Percentiles rank a stretch among this genome's conserved stretches.
Conservation (phyloP, 2,113 vertebrate species). For the Lepidothrix coronata region DNA sequence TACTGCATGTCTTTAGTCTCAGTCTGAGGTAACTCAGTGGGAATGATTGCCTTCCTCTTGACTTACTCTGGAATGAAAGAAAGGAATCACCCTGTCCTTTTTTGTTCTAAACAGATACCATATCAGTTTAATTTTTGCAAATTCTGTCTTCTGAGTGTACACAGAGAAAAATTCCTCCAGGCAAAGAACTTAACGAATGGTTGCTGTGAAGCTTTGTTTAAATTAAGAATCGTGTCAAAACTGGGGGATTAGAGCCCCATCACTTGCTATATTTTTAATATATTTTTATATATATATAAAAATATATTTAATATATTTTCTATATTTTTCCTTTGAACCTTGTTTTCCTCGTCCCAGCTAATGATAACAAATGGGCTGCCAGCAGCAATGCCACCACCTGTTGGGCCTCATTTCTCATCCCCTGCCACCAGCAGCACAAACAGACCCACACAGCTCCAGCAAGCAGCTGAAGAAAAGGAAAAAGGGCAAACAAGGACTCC, state of each 20-base stretch:
- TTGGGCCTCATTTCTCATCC: background rate
- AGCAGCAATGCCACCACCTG: background rate
- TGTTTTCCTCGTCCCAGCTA: background rate
- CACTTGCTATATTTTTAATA: background rate
- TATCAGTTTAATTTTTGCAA: background rate
- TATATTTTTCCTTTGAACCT: background rate
- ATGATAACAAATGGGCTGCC: background rate
- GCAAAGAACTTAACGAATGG: background rate
- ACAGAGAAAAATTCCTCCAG: background rate
- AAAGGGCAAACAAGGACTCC: background rate
- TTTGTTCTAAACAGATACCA: background rate
- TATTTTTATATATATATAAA: no score
- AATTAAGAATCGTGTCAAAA: background rate
- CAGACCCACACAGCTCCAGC: background rate
- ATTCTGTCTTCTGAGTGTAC: background rate
- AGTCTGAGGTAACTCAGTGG: background rate
- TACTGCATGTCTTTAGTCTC: background rate
- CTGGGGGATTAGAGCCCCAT: background rate
- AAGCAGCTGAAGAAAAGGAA: background rate
- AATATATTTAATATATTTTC: no score
- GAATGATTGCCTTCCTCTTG: background rate
- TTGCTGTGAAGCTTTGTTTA: background rate
- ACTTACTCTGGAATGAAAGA: background rate
- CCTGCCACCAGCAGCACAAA: rapidly evolving
- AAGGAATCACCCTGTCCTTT: background rate